Base-by-base conservation (phyloP, 2,113 vertebrate species). In the Mesembrinibis cayennensis region DNA sequence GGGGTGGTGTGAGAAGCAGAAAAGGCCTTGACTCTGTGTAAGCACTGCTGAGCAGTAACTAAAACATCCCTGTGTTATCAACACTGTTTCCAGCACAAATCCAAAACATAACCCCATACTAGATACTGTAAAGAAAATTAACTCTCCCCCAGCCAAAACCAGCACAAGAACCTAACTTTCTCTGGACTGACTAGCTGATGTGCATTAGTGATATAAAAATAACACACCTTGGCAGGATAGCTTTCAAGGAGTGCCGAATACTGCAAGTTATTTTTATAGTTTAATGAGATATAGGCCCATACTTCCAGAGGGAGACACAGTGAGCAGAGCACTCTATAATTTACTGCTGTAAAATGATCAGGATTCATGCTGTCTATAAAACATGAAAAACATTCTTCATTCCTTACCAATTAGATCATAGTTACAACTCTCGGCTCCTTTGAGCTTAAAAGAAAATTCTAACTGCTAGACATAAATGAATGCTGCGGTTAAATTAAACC, bases 301-400 rank as follows among this genome's bases (percentile, higher is more conserved):
- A 92, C 90, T 96, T 98, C 97, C 97, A 97, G 71, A 83, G 96
- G 97, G 97, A 98, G 93, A 96, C 88, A 95, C 63, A 88, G 95
- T 81, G 93, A 98, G 82, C 90, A 88, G 90, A 98, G 86, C 91
- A 90, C 94, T 98, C 98, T 97, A 95, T 97, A 98, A 98, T 98
- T 98, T 98, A 98, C 94, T 97, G 96, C 92, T 96, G 96, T 98
- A 98, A 98, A 98, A 97, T 98, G 97, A 98, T 98, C 97, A 96
- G 95, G 97, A 98, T 98, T 98, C 98, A 96, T 98, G 95, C 97
- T 98, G 97, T 98, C 98, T 98, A 98, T 98, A 98, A 98, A 98
- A 98, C 98, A 98, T 98, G 98, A 98, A 98, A 98, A 98, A 97
- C 97, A 98, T 98, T 98, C 97, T 97, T 98, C 98, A 97, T 98